Conservation (phyloP, 2,797 vertebrate genomes). For the Acrocephalus scirpaceus region DNA sequence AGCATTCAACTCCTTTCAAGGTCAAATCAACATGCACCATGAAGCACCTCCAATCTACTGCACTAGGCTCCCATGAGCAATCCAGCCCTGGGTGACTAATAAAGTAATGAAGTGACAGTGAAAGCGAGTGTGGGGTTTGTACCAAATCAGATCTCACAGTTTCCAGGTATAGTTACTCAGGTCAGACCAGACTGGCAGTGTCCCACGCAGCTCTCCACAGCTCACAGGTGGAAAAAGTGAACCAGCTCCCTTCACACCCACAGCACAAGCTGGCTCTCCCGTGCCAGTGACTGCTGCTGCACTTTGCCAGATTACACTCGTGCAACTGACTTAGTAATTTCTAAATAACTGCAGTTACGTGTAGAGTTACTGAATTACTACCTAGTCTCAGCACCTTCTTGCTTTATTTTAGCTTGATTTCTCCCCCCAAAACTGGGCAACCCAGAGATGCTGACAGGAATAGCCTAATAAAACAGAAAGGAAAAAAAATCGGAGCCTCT, state of each 20-base stretch:
- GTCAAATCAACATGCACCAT: neutral
- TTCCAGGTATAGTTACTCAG: neutral
- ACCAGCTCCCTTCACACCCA: neutral
- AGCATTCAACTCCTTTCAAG: neutral
- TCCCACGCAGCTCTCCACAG: neutral
- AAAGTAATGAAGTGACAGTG: fast-evolving
- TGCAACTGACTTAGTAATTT: neutral
- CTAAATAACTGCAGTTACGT: neutral
- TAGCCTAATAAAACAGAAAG: neutral
- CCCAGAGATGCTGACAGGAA: neutral
- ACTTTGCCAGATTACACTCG: neutral
- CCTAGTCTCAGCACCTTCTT: neutral
- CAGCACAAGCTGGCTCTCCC: neutral
- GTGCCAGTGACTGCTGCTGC: neutral
- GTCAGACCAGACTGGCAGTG: neutral
- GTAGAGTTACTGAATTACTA: neutral
- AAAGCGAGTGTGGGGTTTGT: fast-evolving
- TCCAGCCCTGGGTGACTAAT: neutral
- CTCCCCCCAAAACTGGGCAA: neutral
- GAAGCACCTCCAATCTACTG: neutral
- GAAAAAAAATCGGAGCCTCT: neutral
- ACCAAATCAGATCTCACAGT: neutral
- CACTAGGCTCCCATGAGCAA: neutral
- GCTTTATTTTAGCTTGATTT: neutral
- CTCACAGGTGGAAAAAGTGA: conserved; percentile 21